Evolutionary conservation across 2,113 vertebrate species (phyloP).

Genomic region (Gorsachius goisagi): DNA sequence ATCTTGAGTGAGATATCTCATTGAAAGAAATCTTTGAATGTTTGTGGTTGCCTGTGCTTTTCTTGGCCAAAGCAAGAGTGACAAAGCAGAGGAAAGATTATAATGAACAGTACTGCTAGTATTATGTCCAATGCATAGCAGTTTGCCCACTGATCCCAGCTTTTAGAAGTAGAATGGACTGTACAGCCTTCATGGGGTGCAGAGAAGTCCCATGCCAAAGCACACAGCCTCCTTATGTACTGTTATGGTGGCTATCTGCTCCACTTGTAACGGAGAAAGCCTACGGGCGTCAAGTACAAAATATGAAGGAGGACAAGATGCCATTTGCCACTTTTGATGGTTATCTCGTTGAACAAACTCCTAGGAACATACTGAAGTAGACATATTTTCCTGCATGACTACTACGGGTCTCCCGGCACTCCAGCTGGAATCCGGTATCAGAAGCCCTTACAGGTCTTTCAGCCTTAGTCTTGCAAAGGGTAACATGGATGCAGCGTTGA

Average conservation of each 20-base stretch:
- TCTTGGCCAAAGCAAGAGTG: background rate
- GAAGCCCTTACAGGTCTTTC: background rate
- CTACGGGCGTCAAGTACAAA: background rate
- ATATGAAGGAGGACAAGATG: background rate
- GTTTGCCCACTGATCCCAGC: background rate
- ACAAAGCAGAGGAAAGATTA: background rate
- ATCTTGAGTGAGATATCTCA: background rate
- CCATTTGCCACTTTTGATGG: background rate
- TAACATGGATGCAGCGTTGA: background rate
- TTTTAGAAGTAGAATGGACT: background rate
- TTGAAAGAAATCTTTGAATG: background rate
- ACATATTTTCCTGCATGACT: accelerated
- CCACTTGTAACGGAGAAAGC: background rate
- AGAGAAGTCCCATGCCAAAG: background rate
- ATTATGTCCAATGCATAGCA: background rate
- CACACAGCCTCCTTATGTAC: background rate
- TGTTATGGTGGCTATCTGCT: background rate
- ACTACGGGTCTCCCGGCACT: accelerated
- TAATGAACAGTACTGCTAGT: background rate
- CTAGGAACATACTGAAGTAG: background rate
- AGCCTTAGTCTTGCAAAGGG: background rate
- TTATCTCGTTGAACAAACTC: background rate
- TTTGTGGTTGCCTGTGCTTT: background rate
- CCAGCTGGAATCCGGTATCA: background rate
- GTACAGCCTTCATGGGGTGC: background rate